phyloP scores from a whole-genome alignment of 2,113 vertebrate species.

The Tylochromis polylepis region DNA sequence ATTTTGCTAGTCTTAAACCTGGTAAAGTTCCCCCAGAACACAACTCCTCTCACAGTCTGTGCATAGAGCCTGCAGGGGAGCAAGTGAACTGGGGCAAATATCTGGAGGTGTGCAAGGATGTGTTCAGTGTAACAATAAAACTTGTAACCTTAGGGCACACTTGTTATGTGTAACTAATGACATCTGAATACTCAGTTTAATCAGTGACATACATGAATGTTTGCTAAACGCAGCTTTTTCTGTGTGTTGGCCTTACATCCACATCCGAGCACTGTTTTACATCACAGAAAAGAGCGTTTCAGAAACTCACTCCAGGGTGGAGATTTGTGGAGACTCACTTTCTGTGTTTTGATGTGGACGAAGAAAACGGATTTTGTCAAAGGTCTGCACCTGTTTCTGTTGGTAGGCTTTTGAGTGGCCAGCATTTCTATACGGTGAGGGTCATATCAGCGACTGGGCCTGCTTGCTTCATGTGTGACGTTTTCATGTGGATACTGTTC shows the following conservation, averaged over 20 bases:
- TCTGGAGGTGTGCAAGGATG: neutral
- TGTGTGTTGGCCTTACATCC: neutral
- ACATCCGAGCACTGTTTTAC: too few relatives aligned
- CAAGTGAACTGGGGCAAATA: neutral
- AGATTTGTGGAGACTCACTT: neutral
- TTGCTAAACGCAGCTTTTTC: neutral
- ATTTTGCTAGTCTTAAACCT: neutral
- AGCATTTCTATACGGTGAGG: neutral
- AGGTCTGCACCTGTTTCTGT: neutral
- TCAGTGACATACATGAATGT: neutral
- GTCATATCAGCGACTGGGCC: neutral
- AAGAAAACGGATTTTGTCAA: neutral
- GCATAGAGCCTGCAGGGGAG: neutral
- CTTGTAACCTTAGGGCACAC: neutral
- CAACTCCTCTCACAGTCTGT: neutral
- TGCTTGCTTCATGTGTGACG: neutral
- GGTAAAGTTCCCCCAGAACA: neutral
- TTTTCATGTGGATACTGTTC: neutral
- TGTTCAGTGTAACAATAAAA: neutral
- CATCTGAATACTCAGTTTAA: neutral
- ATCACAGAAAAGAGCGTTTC: neutral
- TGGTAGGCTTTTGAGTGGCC: neutral
- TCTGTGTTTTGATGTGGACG: neutral
- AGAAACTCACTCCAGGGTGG: neutral
- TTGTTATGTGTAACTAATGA: neutral